These are phyloP conservation scores for Protosalanx chinensis DNA, from an alignment of 2,797 vertebrate species.

Conservation along the genomic window DNA sequence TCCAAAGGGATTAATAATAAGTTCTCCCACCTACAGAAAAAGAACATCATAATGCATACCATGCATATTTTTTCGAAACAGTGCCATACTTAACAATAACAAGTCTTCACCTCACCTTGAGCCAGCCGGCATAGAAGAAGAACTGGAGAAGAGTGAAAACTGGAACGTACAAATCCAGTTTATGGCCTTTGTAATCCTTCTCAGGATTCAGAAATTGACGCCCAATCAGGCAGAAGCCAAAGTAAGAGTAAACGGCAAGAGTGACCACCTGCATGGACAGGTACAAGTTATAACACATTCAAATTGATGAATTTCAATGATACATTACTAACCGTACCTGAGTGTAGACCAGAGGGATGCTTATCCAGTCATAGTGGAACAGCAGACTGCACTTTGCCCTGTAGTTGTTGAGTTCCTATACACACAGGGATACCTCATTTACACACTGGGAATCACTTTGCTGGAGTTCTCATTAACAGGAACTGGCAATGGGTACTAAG, in stretches of 20 bases:
- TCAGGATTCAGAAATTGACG: conserved; percentile 82
- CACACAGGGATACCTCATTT: not conserved
- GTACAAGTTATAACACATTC: not conserved
- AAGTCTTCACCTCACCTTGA: conserved; percentile 73
- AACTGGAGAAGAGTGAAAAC: conserved; percentile 89
- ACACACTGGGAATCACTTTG: not conserved
- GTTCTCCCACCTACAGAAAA: conserved; percentile 79
- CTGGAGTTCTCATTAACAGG: not conserved
- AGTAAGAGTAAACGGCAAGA: conserved; percentile 85
- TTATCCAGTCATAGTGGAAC: conserved; percentile 93
- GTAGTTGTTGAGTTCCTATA: conserved; percentile 88
- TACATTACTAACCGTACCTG: conserved; percentile 60
- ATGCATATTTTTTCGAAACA: not conserved
- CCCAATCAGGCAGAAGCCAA: conserved; percentile 82
- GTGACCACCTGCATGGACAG: conserved; percentile 79
- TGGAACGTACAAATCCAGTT: conserved; percentile 81
- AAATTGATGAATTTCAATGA: not conserved
- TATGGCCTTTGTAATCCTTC: conserved; percentile 62
- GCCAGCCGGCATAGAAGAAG: conserved; percentile 91
- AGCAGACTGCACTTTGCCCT: conserved; percentile 84
- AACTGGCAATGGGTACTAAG: not conserved
- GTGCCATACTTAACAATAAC: conserved; percentile 57
- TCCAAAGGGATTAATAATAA: conserved; percentile 90
- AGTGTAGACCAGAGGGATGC: conserved; percentile 87
- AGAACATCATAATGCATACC: not conserved